Evolutionary conservation across 2,113 vertebrate genomes (phyloP), one percentile per base, ranked within the genome.

Genomic region (Cnemophilus loriae): DNA sequence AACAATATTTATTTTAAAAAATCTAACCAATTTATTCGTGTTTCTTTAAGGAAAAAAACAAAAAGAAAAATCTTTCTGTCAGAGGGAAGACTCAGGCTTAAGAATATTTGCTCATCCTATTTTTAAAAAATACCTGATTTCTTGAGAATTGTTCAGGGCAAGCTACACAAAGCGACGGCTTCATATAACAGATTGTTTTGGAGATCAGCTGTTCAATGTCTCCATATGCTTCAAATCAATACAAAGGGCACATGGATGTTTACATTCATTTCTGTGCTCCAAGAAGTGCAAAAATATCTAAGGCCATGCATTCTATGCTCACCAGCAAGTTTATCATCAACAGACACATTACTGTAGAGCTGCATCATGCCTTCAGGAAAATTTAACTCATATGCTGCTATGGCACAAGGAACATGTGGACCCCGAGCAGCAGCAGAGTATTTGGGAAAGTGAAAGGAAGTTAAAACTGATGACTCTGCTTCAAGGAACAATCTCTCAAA

Each of bases 171-270:
- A 93, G 55, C 21, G 13, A 93, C 64, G 21, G 50, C 24, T 94
- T 67, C 9, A 1, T 76, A 46, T 55, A 77, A 83, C 65, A 89
- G 74, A 95, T 49, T 9, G 1, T 69, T 94, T 55, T 70, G 42
- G 63, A 90, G 75, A 94, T 95, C 84, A 77, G 75, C 78, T 93
- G 82, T 63, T 96, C 63, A 74, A 59, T 55, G 32, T 85, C 75
- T 95, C 87, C 82, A 80, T 88, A 93, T 76, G 67, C 41, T 87
- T 79, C 84, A 79, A 96, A 91, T 96, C 87, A 80, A 87, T 87
- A 83, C 65, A 79, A 84, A 90, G 84, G 23, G 46, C 75, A 85
- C 26, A 83, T 16, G 39, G 61, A 90, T 85, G 32, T 84, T 97
- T 93, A 82, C 78, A 90, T 63, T 85, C 83, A 65, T 73, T 83